phyloP scores from a whole-genome alignment of 2,797 vertebrate genomes.

The Peromyscus attwateri region DNA sequence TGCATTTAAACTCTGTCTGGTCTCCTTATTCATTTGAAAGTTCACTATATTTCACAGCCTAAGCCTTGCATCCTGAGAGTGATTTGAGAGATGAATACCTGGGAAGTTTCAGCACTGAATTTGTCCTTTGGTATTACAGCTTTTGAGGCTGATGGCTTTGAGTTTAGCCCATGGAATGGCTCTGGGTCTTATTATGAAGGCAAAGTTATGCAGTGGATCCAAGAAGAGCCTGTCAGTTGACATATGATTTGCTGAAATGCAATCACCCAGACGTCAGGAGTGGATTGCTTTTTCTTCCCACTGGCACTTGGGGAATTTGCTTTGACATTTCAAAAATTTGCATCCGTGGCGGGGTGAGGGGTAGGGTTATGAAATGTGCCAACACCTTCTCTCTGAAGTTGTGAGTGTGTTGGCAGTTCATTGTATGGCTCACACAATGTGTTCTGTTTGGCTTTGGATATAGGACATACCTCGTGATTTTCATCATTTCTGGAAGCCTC shows the following conservation, averaged over 20 bases:
- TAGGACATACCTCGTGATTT: constrained; percentile 87
- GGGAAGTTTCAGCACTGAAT: background rate
- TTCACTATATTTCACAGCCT: constrained; percentile 18
- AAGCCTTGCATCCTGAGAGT: constrained; percentile 40
- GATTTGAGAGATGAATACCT: constrained; percentile 39
- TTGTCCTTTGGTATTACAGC: constrained; percentile 57
- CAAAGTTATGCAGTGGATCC: constrained; percentile 1
- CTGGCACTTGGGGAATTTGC: constrained; percentile 76
- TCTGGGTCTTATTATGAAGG: constrained; percentile 63
- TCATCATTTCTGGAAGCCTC: constrained; percentile 86
- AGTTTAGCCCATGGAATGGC: background rate
- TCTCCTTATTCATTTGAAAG: constrained; percentile 59
- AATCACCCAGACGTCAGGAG: constrained; percentile 70
- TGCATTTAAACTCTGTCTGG: background rate
- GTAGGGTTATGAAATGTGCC: constrained; percentile 62
- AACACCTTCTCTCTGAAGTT: constrained; percentile 55
- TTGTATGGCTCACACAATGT: background rate
- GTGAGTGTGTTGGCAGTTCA: constrained; percentile 51
- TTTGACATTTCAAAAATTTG: constrained; percentile 80
- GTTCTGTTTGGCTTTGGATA: constrained; percentile 59
- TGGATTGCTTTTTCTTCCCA: constrained; percentile 76
- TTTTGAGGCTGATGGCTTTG: constrained; percentile 48
- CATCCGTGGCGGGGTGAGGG: constrained; percentile 52
- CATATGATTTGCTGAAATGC: constrained; percentile 79
- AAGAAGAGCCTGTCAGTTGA: constrained; percentile 64